Evolutionary conservation across 2,797 vertebrate species (phyloP).

Genomic region (Cossypha caffra): DNA sequence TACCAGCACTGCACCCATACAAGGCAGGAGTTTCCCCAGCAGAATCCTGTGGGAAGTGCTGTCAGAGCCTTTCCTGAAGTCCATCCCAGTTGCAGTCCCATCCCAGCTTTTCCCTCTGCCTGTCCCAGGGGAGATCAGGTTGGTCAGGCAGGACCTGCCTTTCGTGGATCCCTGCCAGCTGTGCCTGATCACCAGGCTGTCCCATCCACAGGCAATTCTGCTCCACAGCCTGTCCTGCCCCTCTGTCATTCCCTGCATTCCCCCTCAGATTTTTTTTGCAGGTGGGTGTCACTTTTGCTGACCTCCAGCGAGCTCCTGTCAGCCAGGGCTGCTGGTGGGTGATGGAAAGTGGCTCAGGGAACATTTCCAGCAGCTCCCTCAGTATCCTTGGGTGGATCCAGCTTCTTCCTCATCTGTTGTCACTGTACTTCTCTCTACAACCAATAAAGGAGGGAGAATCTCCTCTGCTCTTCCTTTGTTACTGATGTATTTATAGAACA

Average conservation of each 20-base stretch:
- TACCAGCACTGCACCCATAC: rapidly evolving
- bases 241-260: background rate
- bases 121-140: background rate
- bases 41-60: background rate
- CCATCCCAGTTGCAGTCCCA: background rate
- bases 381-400: background rate
- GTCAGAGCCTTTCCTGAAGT: background rate
- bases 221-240: background rate
- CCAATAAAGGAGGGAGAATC: background rate
- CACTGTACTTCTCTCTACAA: background rate
- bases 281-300: background rate
- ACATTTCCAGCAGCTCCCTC: background rate
- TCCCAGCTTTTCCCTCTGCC: background rate
- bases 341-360: background rate
- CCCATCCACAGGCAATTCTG: background rate
- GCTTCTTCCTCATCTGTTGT: background rate
- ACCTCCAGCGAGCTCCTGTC: background rate
- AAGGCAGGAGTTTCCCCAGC: background rate
- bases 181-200: background rate
- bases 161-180: rapidly evolving
- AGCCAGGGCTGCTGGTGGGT: background rate
- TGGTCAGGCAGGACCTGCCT: background rate
- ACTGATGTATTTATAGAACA: background rate
- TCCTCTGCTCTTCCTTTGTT: background rate
- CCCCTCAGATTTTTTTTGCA: too few relatives aligned